Conservation (phyloP, 30 jellyfish, hydroid and myxozoan genomes). For the Rhopilema esculentum region DNA sequence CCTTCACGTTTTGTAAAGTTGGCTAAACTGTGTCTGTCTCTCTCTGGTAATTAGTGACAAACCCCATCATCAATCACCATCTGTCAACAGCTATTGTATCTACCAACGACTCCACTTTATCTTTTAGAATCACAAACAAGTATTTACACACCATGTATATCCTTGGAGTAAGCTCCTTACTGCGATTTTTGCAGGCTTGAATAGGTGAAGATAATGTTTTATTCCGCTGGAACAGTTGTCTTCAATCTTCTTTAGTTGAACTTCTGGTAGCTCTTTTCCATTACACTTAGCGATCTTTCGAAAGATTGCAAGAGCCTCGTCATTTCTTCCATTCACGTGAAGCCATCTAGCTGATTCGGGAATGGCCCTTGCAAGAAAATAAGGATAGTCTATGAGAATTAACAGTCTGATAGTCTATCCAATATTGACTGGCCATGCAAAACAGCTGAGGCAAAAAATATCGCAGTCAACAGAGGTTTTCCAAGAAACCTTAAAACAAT, state of each 20-base stretch:
- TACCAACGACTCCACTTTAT: background rate
- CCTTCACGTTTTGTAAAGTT: too few species aligned
- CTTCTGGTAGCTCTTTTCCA: slow-evolving; percentile 34
- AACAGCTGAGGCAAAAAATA: background rate
- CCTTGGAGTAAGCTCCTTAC: slow-evolving; percentile 76
- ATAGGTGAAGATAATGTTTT: slow-evolving; percentile 29
- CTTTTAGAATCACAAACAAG: background rate
- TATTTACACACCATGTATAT: slow-evolving; percentile 50
- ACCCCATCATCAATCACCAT: too few species aligned
- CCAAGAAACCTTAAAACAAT: too few species aligned
- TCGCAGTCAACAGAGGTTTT: background rate
- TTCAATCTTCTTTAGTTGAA: background rate
- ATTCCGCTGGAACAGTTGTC: slow-evolving; percentile 20
- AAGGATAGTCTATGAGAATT: background rate
- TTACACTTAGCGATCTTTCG: slow-evolving; percentile 63
- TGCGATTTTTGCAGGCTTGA: slow-evolving; percentile 64
- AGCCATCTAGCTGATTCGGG: slow-evolving; percentile 94
- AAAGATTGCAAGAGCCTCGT: slow-evolving; percentile 64
- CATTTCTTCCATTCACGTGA: slow-evolving; percentile 48
- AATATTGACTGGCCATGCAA: too few species aligned
- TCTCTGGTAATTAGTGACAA: too few species aligned
- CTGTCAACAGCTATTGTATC: too few species aligned
- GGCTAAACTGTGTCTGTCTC: too few species aligned
- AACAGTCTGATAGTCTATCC: too few species aligned
- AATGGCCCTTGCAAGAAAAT: slow-evolving; percentile 44